Evolutionary conservation across 2,888 invertebrate genomes (phyloP).

Genomic region (Xylocampa areola): DNA sequence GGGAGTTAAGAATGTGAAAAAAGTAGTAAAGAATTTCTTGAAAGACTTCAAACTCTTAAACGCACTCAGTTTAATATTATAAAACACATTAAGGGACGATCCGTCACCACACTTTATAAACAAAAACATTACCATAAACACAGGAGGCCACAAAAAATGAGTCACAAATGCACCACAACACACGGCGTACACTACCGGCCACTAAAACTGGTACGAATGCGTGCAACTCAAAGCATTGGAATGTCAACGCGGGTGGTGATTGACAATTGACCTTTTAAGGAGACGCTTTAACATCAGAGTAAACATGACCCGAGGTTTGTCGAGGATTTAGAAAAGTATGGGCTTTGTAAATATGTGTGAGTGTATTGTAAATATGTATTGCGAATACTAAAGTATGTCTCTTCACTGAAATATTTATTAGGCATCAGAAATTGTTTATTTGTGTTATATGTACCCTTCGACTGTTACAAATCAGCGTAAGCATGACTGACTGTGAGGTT

Average conservation of each 20-base stretch:
- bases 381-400: slow-evolving; percentile 4
- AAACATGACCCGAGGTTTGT: slow-evolving; percentile 60
- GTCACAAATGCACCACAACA: slow-evolving; percentile 53
- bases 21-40: too few species aligned
- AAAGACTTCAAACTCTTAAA: slow-evolving; percentile 11
- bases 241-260: slow-evolving; percentile 76
- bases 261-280: slow-evolving; percentile 79
- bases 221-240: slow-evolving; percentile 65
- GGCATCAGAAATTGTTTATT: too few species aligned
- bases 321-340: slow-evolving; percentile 55
- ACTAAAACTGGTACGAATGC: slow-evolving; percentile 62
- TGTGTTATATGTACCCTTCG: too few species aligned
- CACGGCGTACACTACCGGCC: slow-evolving; percentile 49
- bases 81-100: slow-evolving; percentile 20
- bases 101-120: slow-evolving; percentile 22
- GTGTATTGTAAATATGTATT: slow-evolving; percentile 26
- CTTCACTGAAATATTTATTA: too few species aligned
- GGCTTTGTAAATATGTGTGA: slow-evolving; percentile 19
- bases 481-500: too few species aligned
- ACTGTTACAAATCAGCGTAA: too few species aligned
- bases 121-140: slow-evolving; percentile 44
- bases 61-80: slow-evolving; percentile 12
- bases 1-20: too few species aligned
- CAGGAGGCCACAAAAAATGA: slow-evolving; percentile 57
- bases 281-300: slow-evolving; percentile 63